These are phyloP conservation scores for Bufotes viridis DNA, from an alignment of 2,797 vertebrate species.

Conservation along the genomic window DNA sequence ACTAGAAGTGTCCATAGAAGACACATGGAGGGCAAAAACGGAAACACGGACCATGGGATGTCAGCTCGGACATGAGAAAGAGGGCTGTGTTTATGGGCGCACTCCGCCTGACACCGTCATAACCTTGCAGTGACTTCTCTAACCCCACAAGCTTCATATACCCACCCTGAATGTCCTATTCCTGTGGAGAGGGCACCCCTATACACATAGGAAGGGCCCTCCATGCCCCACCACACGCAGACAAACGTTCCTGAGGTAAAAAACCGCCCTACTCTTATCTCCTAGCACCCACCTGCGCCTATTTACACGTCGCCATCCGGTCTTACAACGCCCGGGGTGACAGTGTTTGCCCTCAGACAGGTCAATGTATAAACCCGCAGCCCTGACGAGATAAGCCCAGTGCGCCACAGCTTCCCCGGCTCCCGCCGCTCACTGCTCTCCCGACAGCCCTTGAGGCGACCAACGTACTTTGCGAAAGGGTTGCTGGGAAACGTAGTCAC, in stretches of 20 bases:
- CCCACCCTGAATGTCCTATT: too few relatives aligned
- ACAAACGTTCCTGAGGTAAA: not conserved
- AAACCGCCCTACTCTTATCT: not conserved
- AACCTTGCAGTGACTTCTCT: too few relatives aligned
- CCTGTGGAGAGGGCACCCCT: too few relatives aligned
- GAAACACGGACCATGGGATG: too few relatives aligned
- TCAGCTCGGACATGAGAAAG: too few relatives aligned
- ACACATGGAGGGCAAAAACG: too few relatives aligned
- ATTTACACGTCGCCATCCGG: not conserved
- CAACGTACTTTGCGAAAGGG: slow-evolving; percentile 41
- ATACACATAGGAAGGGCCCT: too few relatives aligned
- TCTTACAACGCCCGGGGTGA: not conserved
- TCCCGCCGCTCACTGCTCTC: slow-evolving; percentile 48
- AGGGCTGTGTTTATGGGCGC: too few relatives aligned
- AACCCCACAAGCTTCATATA: too few relatives aligned
- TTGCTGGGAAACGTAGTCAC: slow-evolving; percentile 46
- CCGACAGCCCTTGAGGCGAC: not conserved
- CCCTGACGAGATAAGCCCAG: not conserved
- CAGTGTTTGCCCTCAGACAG: not conserved
- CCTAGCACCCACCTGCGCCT: not conserved
- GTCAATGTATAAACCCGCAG: not conserved
- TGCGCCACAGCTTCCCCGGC: slow-evolving; percentile 34
- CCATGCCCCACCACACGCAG: too few relatives aligned
- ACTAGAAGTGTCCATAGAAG: too few relatives aligned
- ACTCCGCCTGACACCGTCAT: too few relatives aligned